Percentiles rank a stretch among this genome's conserved stretches.
Evolutionary conservation across 2,113 vertebrate genomes (phyloP).

Genomic region (Hydrolagus affinis): DNA sequence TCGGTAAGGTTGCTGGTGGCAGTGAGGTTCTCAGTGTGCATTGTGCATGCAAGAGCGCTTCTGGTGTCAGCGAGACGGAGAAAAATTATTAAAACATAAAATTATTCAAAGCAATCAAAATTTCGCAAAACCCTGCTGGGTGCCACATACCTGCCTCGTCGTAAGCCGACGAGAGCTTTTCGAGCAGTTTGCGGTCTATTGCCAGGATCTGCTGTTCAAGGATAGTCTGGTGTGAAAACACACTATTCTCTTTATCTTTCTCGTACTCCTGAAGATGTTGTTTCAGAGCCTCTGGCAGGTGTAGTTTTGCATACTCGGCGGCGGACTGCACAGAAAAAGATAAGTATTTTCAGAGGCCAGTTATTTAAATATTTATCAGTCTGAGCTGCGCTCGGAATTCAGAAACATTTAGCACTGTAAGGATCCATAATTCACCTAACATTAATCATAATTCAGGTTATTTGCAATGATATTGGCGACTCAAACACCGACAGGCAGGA

Average conservation of each 20-base stretch:
- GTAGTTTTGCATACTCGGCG: slow-evolving; percentile 85
- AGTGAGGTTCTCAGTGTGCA: not conserved
- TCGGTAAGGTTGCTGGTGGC: not conserved
- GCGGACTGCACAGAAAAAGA: slow-evolving; percentile 64
- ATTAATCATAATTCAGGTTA: not conserved
- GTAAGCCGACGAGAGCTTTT: slow-evolving; percentile 78
- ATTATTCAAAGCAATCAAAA: slow-evolving; percentile 17
- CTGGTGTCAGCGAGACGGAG: not conserved
- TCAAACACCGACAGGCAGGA: not conserved
- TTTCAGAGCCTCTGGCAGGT: slow-evolving; percentile 78
- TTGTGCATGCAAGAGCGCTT: not conserved
- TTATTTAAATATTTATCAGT: not conserved
- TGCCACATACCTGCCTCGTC: slow-evolving; percentile 82
- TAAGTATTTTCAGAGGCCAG: not conserved
- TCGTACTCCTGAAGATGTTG: slow-evolving; percentile 87
- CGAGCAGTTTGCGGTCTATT: slow-evolving; percentile 83
- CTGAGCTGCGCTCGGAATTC: not conserved
- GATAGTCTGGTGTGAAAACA: slow-evolving; percentile 78
- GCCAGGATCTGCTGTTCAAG: slow-evolving; percentile 86
- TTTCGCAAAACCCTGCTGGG: not conserved
- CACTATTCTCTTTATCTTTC: slow-evolving; percentile 79
- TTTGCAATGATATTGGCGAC: not conserved
- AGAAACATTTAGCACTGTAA: not conserved
- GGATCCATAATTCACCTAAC: not conserved
- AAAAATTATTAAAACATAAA: not conserved